These are phyloP conservation scores for Drosophila kanekoi DNA, from an alignment of 2,888 invertebrate species.

Conservation along the genomic window DNA sequence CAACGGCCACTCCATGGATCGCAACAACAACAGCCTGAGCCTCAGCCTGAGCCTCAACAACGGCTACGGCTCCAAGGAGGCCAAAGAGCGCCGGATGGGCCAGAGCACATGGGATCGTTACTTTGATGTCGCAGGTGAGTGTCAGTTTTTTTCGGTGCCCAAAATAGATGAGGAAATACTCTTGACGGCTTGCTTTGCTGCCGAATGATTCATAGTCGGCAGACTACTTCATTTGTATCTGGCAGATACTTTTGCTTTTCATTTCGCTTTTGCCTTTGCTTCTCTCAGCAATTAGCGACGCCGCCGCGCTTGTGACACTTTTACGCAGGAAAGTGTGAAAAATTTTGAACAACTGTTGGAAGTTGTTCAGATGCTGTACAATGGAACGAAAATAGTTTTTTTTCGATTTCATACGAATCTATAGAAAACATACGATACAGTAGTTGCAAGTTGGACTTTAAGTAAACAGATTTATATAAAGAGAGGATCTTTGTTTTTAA, in stretches of 20 bases:
- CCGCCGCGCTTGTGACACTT: constrained; percentile 72
- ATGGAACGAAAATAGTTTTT: constrained; percentile 37
- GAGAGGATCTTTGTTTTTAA: no score
- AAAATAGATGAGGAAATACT: constrained; percentile 56
- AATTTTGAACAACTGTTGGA: constrained; percentile 62
- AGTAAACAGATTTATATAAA: no score
- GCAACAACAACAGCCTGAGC: constrained; percentile 77
- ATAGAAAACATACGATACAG: not conserved
- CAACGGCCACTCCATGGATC: constrained; percentile 72
- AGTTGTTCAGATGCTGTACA: constrained; percentile 52
- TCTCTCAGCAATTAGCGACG: constrained; percentile 72
- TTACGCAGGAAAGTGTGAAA: constrained; percentile 77
- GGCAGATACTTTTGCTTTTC: constrained; percentile 67
- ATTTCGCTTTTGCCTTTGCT: constrained; percentile 37
- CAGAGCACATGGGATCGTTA: constrained; percentile 70
- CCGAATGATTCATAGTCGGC: constrained; percentile 62
- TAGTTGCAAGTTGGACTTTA: not conserved
- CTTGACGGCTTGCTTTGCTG: constrained; percentile 31
- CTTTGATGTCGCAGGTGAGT: constrained; percentile 81
- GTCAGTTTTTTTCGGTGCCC: constrained; percentile 6
- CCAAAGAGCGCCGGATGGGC: constrained; percentile 65
- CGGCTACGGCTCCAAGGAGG: constrained; percentile 43
- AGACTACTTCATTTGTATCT: constrained; percentile 54
- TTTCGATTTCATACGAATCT: not conserved
- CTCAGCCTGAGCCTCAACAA: constrained; percentile 60